Percentiles rank a stretch among this genome's conserved stretches.
Evolutionary conservation across 2,888 invertebrate species (phyloP).

Genomic region (Trileptium ribeirensis): DNA sequence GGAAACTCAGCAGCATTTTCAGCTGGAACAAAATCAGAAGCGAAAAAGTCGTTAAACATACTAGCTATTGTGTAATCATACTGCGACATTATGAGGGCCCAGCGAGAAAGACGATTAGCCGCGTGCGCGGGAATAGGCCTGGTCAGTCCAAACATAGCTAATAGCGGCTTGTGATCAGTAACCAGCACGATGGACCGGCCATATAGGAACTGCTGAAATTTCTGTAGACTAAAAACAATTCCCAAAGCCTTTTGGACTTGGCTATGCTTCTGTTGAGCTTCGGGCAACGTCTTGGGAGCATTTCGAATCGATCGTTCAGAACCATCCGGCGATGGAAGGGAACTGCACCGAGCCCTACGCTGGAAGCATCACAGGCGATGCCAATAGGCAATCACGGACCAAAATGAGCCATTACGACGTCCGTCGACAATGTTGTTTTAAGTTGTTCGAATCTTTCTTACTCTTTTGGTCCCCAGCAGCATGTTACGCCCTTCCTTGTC

Average conservation of each 20-base stretch:
- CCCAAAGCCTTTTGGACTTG: constrained; percentile 38
- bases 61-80: background rate
- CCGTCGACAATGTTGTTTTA: background rate
- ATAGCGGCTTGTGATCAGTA: constrained; percentile 35
- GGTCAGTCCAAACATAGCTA: constrained; percentile 30
- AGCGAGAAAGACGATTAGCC: constrained; percentile 25
- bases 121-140: constrained; percentile 20
- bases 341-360: constrained; percentile 17
- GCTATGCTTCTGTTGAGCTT: constrained; percentile 34
- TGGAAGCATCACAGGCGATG: constrained; percentile 12
- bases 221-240: constrained; percentile 36
- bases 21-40: too few species aligned
- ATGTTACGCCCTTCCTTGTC: background rate
- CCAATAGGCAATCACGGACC: background rate
- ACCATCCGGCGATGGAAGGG: constrained; percentile 31
- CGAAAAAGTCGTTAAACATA: too few species aligned
- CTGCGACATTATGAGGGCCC: constrained; percentile 25
- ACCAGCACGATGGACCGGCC: constrained; percentile 31
- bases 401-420: background rate
- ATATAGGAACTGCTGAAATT: constrained; percentile 38
- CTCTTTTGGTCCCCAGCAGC: background rate
- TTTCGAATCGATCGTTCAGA: constrained; percentile 34
- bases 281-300: constrained; percentile 34
- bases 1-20: too few species aligned
- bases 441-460: background rate